A percentile compares a stretch with the other conserved stretches of the same genome.
Conservation (phyloP, 2,113 vertebrate species). For the Guaruba guarouba region DNA sequence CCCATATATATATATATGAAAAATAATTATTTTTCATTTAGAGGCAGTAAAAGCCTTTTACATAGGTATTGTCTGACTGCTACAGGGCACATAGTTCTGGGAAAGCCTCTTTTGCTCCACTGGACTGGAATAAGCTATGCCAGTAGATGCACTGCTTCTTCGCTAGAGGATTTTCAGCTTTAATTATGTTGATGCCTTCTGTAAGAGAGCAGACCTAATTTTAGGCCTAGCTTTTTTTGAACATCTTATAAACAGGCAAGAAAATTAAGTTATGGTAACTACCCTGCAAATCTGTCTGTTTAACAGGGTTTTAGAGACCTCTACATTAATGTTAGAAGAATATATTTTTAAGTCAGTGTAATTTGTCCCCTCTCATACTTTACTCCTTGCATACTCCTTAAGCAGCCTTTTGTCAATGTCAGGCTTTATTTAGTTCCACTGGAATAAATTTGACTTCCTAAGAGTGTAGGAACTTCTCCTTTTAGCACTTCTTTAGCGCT, state of each 20-base stretch:
- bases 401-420: neutral
- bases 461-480: slow-evolving; percentile 14
- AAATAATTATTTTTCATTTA: neutral
- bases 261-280: neutral
- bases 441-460: slow-evolving; percentile 23
- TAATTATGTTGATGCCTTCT: slow-evolving; percentile 20
- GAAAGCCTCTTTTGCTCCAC: slow-evolving; percentile 11
- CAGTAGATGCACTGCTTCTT: slow-evolving; percentile 2
- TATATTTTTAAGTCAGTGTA: neutral
- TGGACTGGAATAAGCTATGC: slow-evolving; percentile 15
- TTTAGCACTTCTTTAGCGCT: neutral
- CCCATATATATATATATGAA: neutral
- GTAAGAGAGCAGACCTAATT: slow-evolving; percentile 18
- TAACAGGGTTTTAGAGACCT: neutral
- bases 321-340: neutral
- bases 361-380: neutral
- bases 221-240: neutral
- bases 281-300: neutral
- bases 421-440: slow-evolving; percentile 46
- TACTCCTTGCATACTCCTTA: neutral
- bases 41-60: neutral
- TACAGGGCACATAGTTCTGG: neutral
- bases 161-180: slow-evolving; percentile 22
- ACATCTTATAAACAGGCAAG: neutral
- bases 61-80: neutral